phyloP scores from a whole-genome alignment of 1,140 invertebrate genomes.

The Bombus picipes region DNA sequence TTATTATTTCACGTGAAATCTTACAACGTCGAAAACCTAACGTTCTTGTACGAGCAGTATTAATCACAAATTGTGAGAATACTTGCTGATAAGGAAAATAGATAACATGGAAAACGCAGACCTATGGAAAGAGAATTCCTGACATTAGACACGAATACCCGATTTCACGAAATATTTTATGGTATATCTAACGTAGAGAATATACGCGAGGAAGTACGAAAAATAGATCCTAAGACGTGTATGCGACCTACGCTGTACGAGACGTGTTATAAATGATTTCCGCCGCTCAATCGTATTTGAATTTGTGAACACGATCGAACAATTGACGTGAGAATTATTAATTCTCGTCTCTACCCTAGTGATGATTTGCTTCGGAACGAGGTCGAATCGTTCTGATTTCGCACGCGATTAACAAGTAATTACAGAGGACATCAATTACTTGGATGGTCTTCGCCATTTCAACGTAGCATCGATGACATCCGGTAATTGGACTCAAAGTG shows the following conservation, averaged over 20 bases:
- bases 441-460: not conserved
- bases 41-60: not conserved
- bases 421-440: not conserved
- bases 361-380: not conserved
- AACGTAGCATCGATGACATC: not conserved
- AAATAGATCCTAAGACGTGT: not conserved
- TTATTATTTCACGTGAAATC: not conserved
- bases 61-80: not conserved
- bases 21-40: fast-evolving
- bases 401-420: not conserved
- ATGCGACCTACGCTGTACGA: no score
- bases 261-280: not conserved
- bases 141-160: not conserved
- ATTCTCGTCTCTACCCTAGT: not conserved
- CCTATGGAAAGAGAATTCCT: not conserved
- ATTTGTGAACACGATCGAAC: not conserved
- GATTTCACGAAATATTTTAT: not conserved
- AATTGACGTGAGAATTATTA: not conserved
- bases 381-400: not conserved
- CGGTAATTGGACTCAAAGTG: not conserved
- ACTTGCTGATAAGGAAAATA: not conserved
- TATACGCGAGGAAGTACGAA: not conserved
- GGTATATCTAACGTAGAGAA: not conserved
- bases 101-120: not conserved
- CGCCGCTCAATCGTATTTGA: not conserved